Base-by-base conservation (phyloP, 2,797 vertebrate genomes). In the Picus viridis region DNA sequence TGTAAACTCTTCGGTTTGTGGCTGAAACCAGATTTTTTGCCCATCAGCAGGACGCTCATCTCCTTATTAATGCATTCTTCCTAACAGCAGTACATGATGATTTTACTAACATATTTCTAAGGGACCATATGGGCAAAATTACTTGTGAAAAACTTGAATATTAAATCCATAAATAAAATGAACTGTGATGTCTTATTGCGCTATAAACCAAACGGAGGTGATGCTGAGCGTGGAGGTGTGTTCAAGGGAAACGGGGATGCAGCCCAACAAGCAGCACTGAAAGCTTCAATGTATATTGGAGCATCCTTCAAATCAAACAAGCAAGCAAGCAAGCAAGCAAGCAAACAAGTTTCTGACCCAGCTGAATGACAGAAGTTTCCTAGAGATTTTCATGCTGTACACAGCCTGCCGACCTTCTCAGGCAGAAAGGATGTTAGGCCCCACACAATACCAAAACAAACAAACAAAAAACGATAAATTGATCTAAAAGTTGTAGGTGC, bases 141-240 rank as follows among this genome's bases (percentile, higher is more conserved):
- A 83, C 71, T 88, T 68, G 49, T 32, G 68, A 92, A 89, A 94
- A 96, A 86, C 74, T 67, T 89, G 68, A 90, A 73, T 81, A 88
- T 91, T 91, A 90, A 91, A 72, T 39, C 71, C 77, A 84, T 88
- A 94, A 95, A 95, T 88, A 94, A 92, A 88, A 88, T 79, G 19
- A 82, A 86, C 88, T 18, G 10, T 56, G 64, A 81, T 5, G 3
- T 70, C 68, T 84, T 67, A 91, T 82, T 71, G 61, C 61, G 64
- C 0, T 1, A 88, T 70, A 79, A 92, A 92, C 76, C 71, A 86
- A 81, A 83, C 6, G 58, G 59, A 78, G 71, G 32, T 85, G 83
- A 78, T 2, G 4, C 59, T 56, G 65, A 87, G 74, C 10, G 47
- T 20, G 19, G 58, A 92, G 85, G 67, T 81, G 43, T 39, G 24